These are phyloP conservation scores for Torymus tubicola DNA, from an alignment of 2,888 invertebrate genomes.

Conservation along the genomic window DNA sequence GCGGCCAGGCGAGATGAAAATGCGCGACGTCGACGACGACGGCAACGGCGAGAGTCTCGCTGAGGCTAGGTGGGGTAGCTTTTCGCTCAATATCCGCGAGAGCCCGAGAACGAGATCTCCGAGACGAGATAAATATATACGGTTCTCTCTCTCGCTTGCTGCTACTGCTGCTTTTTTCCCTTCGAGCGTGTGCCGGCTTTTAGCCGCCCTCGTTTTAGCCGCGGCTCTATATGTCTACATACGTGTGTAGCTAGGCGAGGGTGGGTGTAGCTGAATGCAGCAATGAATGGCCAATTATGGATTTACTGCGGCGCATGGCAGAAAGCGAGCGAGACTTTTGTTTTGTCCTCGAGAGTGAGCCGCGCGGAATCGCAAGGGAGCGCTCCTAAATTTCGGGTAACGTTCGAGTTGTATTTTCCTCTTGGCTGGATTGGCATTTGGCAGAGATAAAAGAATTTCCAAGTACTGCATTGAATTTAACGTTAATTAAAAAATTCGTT, in stretches of 20 bases:
- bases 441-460: no score
- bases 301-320: constrained; percentile 15
- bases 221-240: no score
- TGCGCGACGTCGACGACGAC: constrained; percentile 23
- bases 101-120: constrained; percentile 40
- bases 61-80: background rate
- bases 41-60: constrained; percentile 26
- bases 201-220: constrained; percentile 15
- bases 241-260: background rate
- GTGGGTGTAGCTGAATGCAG: background rate
- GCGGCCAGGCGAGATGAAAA: constrained; percentile 38
- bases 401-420: no score
- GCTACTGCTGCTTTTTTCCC: no score
- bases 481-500: no score
- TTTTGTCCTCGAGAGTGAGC: background rate
- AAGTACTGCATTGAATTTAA: no score
- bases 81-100: constrained; percentile 49
- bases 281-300: constrained; percentile 44
- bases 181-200: constrained; percentile 7
- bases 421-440: no score
- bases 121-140: constrained; percentile 21
- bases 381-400: no score
- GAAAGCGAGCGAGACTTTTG: background rate
- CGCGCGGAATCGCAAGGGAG: no score
- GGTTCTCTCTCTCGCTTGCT: background rate